Evolutionary conservation across 2,797 vertebrate species (phyloP).

Genomic region (Rhinoraja longicauda): DNA sequence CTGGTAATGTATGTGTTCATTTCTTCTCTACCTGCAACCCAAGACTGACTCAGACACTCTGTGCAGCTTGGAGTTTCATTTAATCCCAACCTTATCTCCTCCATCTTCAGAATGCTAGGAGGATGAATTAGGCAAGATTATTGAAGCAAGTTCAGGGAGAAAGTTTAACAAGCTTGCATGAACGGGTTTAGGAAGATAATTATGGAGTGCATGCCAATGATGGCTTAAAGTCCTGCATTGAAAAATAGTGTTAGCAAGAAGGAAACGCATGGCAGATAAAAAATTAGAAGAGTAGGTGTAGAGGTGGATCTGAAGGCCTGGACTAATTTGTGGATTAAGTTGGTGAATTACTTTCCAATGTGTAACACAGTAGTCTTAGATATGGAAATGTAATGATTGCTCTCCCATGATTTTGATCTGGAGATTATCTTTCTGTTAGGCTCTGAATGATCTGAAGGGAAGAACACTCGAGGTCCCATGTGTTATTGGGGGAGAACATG

Average conservation of each 20-base stretch:
- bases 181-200: background rate
- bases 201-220: background rate
- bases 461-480: slow-evolving; percentile 81
- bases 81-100: background rate
- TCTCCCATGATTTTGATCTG: background rate
- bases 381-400: background rate
- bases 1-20: no score
- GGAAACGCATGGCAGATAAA: background rate
- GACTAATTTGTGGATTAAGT: background rate
- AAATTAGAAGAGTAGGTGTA: background rate
- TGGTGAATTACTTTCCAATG: background rate
- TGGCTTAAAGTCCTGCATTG: background rate
- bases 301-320: background rate
- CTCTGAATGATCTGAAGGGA: slow-evolving; percentile 62
- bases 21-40: background rate
- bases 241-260: background rate
- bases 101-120: background rate
- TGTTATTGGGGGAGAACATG: slow-evolving; percentile 79
- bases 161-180: background rate
- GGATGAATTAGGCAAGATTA: background rate
- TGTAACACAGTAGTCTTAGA: background rate
- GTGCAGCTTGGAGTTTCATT: background rate
- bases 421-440: slow-evolving; percentile 53
- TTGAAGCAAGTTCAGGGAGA: background rate
- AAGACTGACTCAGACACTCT: background rate